Evolutionary conservation across 1,140 invertebrate species (phyloP), one percentile per base, ranked within the genome.

Genomic region (Orius insidiosus): DNA sequence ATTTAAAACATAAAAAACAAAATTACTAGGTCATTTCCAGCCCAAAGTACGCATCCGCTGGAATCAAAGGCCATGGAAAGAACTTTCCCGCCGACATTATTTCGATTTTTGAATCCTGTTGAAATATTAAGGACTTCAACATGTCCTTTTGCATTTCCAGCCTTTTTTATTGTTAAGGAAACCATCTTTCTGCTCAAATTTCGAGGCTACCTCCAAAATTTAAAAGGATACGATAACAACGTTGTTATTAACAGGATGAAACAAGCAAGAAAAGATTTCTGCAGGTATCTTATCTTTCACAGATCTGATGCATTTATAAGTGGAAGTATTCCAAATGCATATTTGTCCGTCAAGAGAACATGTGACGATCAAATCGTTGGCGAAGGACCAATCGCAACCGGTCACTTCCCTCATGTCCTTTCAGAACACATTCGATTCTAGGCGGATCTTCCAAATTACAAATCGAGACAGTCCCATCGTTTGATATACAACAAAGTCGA

Each of bases 161-260:
- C 76, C 75, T 80, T 51, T 32, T 11, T 41, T 16, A 38, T 44
- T 44, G 14, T 47, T 47, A 40, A 47, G 46, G 46, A 40, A 47
- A 18, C 33, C 9, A 34, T 10, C 11, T 18, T n/a, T 11, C 16
- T 10, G 5, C 10, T 15, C 7, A 33, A 33, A 8, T 33, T 33
- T 7, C 7, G 7, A 33, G 32, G 32, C 32, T 8, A 7, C 32
- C 32, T 33, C 7, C n/a, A n/a, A 33, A 33, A n/a, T 33, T 8
- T 33, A 45, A 65, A 71, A 74, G 70, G 70, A 74, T 80, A 83
- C 79, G 58, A 85, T 71, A 54, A 88, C 75, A 66, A 89, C 76
- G 66, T 92, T 90, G 58, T 89, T 88, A 61, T 92, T 92, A 14
- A 75, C 68, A 1, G 85, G 85, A 59, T 85, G 80, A 62, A 90